These are phyloP conservation scores for Phrynosoma blainvillii DNA, from an alignment of 2,113 vertebrate species.

Conservation along the genomic window DNA sequence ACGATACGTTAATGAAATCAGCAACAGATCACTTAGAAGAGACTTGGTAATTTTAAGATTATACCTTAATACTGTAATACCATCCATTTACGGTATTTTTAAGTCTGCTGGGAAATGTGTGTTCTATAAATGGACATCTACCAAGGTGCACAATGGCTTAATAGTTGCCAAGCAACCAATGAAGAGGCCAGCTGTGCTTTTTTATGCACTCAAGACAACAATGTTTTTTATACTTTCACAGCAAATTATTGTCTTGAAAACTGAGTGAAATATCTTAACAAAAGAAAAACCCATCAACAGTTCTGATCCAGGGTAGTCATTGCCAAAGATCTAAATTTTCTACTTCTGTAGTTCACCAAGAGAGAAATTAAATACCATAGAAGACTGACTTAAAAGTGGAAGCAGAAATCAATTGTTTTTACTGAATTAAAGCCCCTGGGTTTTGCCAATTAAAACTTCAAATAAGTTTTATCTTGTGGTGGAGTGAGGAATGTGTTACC, in stretches of 20 bases:
- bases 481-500: background rate
- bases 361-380: background rate
- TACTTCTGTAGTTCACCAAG: accelerated
- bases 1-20: slow-evolving; percentile 46
- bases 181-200: slow-evolving; percentile 25
- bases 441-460: background rate
- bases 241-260: background rate
- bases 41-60: slow-evolving; percentile 22
- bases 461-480: background rate
- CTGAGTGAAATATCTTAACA: background rate
- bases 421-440: background rate
- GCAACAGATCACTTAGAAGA: slow-evolving; percentile 29
- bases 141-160: slow-evolving; percentile 53
- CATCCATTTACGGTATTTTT: slow-evolving; percentile 29
- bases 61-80: slow-evolving; percentile 45
- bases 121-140: slow-evolving; percentile 53
- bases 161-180: slow-evolving; percentile 64
- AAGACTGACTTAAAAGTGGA: background rate
- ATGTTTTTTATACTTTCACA: background rate
- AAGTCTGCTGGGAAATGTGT: slow-evolving; percentile 35
- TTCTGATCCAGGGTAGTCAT: background rate
- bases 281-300: background rate
- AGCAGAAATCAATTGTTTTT: background rate
- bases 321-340: slow-evolving; percentile 7
- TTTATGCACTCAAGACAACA: background rate